Conservation (phyloP, 2,113 vertebrate species). For the Papio anubis region DNA sequence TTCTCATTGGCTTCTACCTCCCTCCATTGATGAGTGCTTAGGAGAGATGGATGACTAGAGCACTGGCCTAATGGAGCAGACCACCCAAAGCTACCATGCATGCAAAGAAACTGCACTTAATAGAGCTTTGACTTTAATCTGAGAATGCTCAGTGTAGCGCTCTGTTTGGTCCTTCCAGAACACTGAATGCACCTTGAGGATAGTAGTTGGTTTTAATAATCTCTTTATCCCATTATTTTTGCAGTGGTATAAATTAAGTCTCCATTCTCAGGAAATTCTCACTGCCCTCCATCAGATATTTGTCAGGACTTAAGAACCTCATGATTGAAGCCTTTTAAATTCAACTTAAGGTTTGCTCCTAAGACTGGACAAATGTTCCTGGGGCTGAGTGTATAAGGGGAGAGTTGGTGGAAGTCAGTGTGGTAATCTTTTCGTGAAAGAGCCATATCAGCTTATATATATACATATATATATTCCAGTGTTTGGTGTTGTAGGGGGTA, state of each 20-base stretch:
- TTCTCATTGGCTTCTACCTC: neutral
- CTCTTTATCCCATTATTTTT: neutral
- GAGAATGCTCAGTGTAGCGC: neutral
- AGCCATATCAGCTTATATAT: neutral
- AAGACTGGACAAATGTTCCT: neutral
- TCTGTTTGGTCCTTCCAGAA: neutral
- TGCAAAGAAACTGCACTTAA: neutral
- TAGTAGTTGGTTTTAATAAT: neutral
- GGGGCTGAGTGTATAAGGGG: neutral
- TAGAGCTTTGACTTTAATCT: neutral
- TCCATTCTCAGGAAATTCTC: neutral
- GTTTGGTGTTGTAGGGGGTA: neutral
- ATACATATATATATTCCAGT: neutral
- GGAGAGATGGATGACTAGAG: neutral
- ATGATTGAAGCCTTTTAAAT: constrained; percentile 10
- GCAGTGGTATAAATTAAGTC: neutral
- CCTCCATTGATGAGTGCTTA: neutral
- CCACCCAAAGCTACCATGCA: neutral
- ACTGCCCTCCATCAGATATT: neutral
- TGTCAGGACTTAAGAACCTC: neutral
- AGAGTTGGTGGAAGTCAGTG: neutral
- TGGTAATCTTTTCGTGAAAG: neutral
- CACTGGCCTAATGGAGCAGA: neutral
- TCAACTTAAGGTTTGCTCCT: neutral
- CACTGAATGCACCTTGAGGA: neutral